Evolutionary conservation across 64 coral and sea anemone species (phyloP).

Genomic region (Pocillopora damicornis): DNA sequence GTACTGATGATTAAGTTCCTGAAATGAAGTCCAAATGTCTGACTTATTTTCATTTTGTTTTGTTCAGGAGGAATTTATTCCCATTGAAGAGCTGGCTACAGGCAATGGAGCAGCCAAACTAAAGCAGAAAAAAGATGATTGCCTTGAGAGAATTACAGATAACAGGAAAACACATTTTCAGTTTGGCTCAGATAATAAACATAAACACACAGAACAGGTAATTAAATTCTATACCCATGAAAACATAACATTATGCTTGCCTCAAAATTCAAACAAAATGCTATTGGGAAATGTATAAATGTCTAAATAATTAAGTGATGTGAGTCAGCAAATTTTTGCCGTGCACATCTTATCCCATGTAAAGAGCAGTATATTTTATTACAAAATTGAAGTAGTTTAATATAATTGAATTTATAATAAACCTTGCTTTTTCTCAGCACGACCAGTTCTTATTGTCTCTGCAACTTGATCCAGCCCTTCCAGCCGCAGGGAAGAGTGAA

Average conservation of each 20-base stretch:
- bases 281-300: no score
- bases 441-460: slow-evolving; percentile 55
- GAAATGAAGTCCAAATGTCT: not conserved
- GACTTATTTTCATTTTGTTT: not conserved
- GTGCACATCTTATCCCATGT: no score
- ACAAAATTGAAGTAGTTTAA: no score
- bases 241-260: no score
- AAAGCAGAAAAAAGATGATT: slow-evolving; percentile 55
- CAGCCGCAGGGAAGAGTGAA: slow-evolving; percentile 72
- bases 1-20: not conserved
- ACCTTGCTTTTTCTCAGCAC: slow-evolving; percentile 24
- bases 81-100: not conserved
- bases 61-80: slow-evolving; percentile 8
- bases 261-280: no score
- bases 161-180: slow-evolving; percentile 74
- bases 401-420: not conserved
- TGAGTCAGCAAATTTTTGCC: no score
- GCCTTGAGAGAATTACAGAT: slow-evolving; percentile 47
- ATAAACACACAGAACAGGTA: slow-evolving; percentile 75
- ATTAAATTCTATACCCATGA: no score
- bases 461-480: slow-evolving; percentile 60
- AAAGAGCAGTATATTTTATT: no score
- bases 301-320: no score
- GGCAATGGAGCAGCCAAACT: not conserved
- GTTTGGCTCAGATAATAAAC: slow-evolving; percentile 61